A percentile compares a stretch with the other conserved stretches of the same genome.
phyloP scores from a whole-genome alignment of 2,888 invertebrate genomes.

The Idaea straminata region DNA sequence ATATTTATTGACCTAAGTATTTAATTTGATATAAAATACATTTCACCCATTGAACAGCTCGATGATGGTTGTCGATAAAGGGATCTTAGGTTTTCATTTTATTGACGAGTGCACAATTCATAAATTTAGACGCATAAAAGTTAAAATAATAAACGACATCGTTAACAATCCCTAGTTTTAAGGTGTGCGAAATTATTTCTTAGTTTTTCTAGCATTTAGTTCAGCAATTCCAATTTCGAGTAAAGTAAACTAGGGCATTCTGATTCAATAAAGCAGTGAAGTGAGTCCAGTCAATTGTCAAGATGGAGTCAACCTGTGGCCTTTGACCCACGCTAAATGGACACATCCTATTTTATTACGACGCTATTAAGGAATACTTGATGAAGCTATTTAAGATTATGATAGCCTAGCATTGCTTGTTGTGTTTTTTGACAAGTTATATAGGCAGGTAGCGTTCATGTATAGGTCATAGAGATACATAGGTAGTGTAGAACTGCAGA shows the following conservation, averaged over 20 bases:
- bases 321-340: conserved; percentile 8
- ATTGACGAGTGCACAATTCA: too few relatives aligned
- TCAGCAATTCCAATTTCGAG: not conserved
- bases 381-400: conserved; percentile 2
- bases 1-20: too few relatives aligned
- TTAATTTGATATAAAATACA: too few relatives aligned
- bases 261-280: conserved; percentile 1
- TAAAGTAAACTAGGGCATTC: not conserved
- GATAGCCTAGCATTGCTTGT: not conserved
- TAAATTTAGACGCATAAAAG: too few relatives aligned
- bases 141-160: too few relatives aligned
- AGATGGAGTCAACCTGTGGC: conserved; percentile 8
- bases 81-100: too few relatives aligned
- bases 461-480: too few relatives aligned
- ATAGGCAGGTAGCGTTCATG: not conserved
- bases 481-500: too few relatives aligned
- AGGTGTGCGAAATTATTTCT: too few relatives aligned
- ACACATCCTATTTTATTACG: conserved; percentile 3
- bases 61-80: too few relatives aligned
- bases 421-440: not conserved
- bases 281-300: conserved; percentile 1
- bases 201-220: not conserved
- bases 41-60: too few relatives aligned
- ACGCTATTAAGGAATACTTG: not conserved
- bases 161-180: too few relatives aligned